These are phyloP conservation scores for Ariopsis seemanni DNA, from an alignment of 2,113 vertebrate genomes.

Conservation along the genomic window DNA sequence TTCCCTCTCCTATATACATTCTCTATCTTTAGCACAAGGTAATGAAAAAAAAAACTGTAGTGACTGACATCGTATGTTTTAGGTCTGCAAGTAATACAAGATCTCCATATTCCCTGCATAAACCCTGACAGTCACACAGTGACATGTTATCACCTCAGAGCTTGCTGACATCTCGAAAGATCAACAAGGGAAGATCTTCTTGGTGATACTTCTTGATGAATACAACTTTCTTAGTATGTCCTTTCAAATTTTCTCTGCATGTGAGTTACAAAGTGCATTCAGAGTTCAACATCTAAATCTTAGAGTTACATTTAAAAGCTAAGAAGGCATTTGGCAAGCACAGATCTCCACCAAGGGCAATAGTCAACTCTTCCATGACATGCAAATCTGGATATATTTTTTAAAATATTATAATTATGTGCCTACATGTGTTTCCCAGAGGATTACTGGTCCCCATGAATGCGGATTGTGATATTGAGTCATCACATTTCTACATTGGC, in stretches of 20 bases:
- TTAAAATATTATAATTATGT: too few relatives aligned
- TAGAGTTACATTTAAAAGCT: neutral
- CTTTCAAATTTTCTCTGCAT: neutral
- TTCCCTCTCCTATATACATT: neutral
- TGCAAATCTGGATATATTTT: too few relatives aligned
- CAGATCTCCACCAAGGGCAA: too few relatives aligned
- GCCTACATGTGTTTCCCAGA: too few relatives aligned
- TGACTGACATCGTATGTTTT: conserved; percentile 12
- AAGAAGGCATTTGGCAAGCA: too few relatives aligned
- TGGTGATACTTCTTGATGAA: neutral
- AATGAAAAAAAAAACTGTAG: neutral
- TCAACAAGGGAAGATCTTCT: neutral
- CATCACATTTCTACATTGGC: too few relatives aligned
- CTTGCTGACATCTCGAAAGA: neutral
- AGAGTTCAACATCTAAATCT: neutral
- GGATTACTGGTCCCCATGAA: too few relatives aligned
- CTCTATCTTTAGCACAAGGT: conserved; percentile 24
- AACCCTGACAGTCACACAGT: conserved; percentile 1
- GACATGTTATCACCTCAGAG: neutral
- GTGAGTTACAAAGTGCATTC: neutral
- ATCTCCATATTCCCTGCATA: conserved; percentile 7
- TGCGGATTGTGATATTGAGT: too few relatives aligned
- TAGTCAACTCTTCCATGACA: too few relatives aligned
- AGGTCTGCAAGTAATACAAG: conserved; percentile 9
- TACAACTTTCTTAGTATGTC: neutral